A percentile compares a stretch with the other conserved stretches of the same genome.
Evolutionary conservation across 2,888 invertebrate genomes (phyloP).

Genomic region (Teleogryllus oceanicus): DNA sequence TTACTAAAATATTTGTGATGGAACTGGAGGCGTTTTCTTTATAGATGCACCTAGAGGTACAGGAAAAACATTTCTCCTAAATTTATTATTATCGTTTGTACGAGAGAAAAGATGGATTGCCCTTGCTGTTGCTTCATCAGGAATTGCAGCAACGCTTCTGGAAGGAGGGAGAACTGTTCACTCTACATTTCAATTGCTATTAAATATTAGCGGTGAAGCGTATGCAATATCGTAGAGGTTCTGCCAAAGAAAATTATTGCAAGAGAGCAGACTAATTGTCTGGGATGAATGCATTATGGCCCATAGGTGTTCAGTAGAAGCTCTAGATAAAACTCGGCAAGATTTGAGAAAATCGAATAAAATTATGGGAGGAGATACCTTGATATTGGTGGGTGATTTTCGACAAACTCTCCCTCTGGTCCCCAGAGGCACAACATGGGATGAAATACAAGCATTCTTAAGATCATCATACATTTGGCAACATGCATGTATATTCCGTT

Average conservation of each 20-base stretch:
- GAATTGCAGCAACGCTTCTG: constrained; percentile 43
- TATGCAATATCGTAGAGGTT: constrained; percentile 32
- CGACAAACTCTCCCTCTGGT: constrained; percentile 37
- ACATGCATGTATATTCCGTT: no score
- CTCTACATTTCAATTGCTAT: constrained; percentile 37
- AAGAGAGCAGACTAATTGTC: constrained; percentile 36
- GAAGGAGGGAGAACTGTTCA: constrained; percentile 40
- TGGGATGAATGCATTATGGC: constrained; percentile 41
- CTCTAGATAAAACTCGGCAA: constrained; percentile 31
- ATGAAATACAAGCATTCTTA: constrained; percentile 38
- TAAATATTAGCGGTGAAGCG: constrained; percentile 31
- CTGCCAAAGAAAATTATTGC: constrained; percentile 31
- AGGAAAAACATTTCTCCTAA: constrained; percentile 40
- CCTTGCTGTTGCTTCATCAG: constrained; percentile 41
- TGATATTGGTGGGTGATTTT: constrained; percentile 40
- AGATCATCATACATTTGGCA: constrained; percentile 38
- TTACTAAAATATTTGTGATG: not conserved
- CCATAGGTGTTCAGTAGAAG: constrained; percentile 36
- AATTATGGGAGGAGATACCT: constrained; percentile 34
- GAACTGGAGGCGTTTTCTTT: constrained; percentile 34
- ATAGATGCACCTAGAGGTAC: constrained; percentile 43
- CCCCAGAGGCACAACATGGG: constrained; percentile 31
- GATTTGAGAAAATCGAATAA: no score
- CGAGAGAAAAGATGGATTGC: constrained; percentile 36
- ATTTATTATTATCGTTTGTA: constrained; percentile 38